Evolutionary conservation across 92 coral and sea anemone genomes (phyloP).

Genomic region (Metridium senile): DNA sequence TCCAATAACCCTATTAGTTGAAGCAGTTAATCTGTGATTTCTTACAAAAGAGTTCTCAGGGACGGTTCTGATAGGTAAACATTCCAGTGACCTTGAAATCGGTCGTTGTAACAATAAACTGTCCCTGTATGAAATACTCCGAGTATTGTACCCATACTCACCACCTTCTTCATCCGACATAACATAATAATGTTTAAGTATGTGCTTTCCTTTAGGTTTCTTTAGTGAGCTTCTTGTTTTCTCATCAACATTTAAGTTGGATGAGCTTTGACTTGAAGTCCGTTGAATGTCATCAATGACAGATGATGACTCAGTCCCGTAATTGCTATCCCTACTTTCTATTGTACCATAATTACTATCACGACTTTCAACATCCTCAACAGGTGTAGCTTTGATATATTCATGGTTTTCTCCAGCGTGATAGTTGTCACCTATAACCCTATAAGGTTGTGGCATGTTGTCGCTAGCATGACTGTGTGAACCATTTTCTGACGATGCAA

Average conservation of each 20-base stretch:
- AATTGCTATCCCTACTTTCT: conserved; percentile 94
- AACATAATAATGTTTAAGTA: conserved; percentile 62
- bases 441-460: conserved; percentile 33
- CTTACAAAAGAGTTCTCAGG: conserved; percentile 40
- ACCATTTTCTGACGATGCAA: conserved; percentile 49
- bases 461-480: conserved; percentile 52
- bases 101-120: conserved; percentile 56
- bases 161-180: conserved; percentile 63
- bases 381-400: conserved; percentile 85
- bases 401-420: conserved; percentile 52
- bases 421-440: conserved; percentile 25
- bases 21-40: conserved; percentile 58
- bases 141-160: conserved; percentile 50
- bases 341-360: conserved; percentile 91
- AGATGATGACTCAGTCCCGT: conserved; percentile 87
- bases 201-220: conserved; percentile 38
- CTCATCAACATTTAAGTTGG: conserved; percentile 16
- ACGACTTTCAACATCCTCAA: conserved; percentile 76
- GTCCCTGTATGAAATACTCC: conserved; percentile 40
- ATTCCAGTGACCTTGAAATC: conserved; percentile 80
- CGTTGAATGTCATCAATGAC: conserved; percentile 58
- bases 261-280: conserved; percentile 38
- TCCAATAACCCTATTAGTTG: conserved; percentile 48
- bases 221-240: conserved; percentile 6
- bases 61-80: conserved; percentile 60